A percentile compares a stretch with the other conserved stretches of the same genome.
Evolutionary conservation across 2,113 vertebrate genomes (phyloP).

Genomic region (Eubucco bourcierii): DNA sequence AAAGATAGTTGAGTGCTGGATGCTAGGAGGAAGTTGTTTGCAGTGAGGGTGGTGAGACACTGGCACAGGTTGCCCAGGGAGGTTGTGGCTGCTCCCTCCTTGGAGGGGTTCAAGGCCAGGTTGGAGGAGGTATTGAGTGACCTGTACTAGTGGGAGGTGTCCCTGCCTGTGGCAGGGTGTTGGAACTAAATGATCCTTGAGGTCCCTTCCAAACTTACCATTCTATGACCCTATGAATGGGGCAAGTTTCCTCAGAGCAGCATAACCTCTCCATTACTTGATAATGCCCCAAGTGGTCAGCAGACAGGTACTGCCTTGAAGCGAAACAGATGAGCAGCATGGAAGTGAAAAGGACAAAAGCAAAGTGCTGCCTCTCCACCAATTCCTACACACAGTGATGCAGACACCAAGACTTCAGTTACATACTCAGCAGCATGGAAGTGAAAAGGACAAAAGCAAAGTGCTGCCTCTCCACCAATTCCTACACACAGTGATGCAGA

Average conservation of each 20-base stretch:
- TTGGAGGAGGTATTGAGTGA: too few relatives aligned
- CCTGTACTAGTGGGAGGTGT: too few relatives aligned
- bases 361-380: not conserved
- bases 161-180: too few relatives aligned
- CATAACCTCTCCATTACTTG: not conserved
- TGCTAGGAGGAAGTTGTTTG: too few relatives aligned
- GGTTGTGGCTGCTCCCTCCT: too few relatives aligned
- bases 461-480: not conserved
- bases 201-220: too few relatives aligned
- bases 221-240: not conserved
- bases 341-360: not conserved
- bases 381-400: not conserved
- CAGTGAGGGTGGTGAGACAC: too few relatives aligned
- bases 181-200: too few relatives aligned
- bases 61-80: too few relatives aligned
- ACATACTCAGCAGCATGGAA: not conserved
- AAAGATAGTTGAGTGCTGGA: too few relatives aligned
- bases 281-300: not conserved
- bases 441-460: not conserved
- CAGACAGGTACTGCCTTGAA: not conserved
- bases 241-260: not conserved
- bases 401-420: not conserved
- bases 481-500: not conserved
- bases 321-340: not conserved
- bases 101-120: too few relatives aligned